Percentiles rank a stretch among this genome's conserved stretches.
These are phyloP conservation scores for Paracyclopina nana DNA, from an alignment of 1,140 invertebrate species.

Conservation along the genomic window DNA sequence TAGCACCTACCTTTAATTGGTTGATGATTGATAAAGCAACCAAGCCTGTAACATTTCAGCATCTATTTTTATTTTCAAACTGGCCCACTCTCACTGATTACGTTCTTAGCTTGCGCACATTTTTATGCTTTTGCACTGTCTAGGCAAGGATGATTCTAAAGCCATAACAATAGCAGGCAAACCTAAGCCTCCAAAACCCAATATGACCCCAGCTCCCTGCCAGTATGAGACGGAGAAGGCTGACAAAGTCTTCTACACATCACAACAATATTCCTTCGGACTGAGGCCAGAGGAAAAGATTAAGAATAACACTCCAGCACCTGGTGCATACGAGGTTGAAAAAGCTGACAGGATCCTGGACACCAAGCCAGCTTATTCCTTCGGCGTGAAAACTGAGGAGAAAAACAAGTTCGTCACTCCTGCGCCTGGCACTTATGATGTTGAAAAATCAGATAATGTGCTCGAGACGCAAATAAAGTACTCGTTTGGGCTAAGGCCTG, in stretches of 20 bases:
- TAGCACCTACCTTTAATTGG: too few relatives aligned
- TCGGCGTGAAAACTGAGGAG: slow-evolving; percentile 11
- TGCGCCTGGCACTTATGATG: slow-evolving; percentile 10
- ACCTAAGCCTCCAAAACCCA: slow-evolving; percentile 8
- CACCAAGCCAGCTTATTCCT: slow-evolving; percentile 1
- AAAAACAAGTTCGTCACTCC: slow-evolving; percentile 1
- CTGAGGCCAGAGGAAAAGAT: slow-evolving; percentile 10
- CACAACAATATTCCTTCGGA: slow-evolving; percentile 3
- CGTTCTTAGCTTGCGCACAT: too few relatives aligned
- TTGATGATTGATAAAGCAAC: too few relatives aligned
- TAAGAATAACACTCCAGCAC: neutral
- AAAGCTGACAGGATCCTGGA: neutral
- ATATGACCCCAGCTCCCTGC: slow-evolving; percentile 11
- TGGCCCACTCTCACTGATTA: too few relatives aligned
- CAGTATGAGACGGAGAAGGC: slow-evolving; percentile 11
- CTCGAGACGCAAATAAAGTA: slow-evolving; percentile 1
- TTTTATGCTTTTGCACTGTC: neutral
- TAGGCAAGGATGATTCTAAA: slow-evolving; percentile 12
- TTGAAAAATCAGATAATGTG: neutral
- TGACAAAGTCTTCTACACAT: neutral
- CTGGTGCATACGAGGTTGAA: slow-evolving; percentile 10
- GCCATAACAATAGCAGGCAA: slow-evolving; percentile 8
- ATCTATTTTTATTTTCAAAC: too few relatives aligned
- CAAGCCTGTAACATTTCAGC: too few relatives aligned
- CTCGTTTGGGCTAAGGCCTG: slow-evolving; percentile 15